phyloP scores from a whole-genome alignment of 2,888 invertebrate species.

The Mimumesa dahlbomi region DNA sequence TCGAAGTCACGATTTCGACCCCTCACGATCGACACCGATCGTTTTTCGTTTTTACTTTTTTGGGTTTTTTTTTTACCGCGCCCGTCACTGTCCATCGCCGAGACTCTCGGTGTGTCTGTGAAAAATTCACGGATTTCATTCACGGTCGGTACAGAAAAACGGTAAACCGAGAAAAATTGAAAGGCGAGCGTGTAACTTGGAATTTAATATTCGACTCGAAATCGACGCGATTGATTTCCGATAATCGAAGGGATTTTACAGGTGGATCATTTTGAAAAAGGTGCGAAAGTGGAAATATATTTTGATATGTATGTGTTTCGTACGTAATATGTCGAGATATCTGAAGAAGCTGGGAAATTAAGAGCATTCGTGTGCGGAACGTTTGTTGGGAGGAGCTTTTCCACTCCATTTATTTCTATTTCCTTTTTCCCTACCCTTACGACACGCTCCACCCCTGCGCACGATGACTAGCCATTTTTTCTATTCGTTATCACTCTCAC shows the following conservation, averaged over 20 bases:
- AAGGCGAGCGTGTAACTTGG: too few species aligned
- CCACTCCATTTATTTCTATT: slow-evolving; percentile 58
- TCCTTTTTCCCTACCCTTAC: slow-evolving; percentile 23
- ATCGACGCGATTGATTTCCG: too few species aligned
- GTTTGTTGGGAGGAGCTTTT: slow-evolving; percentile 23
- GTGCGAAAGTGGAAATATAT: too few species aligned
- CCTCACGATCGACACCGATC: slow-evolving; percentile 10
- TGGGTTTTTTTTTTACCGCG: not conserved
- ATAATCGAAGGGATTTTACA: too few species aligned
- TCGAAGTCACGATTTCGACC: slow-evolving; percentile 53
- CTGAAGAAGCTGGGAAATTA: slow-evolving; percentile 4
- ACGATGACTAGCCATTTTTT: slow-evolving; percentile 34
- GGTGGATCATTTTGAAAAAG: too few species aligned
- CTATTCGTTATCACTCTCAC: slow-evolving; percentile 1
- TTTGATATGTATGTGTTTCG: too few species aligned
- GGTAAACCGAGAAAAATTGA: too few species aligned
- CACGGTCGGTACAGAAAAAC: too few species aligned
- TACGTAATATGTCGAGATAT: not conserved
- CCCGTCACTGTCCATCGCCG: too few species aligned
- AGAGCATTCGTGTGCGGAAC: slow-evolving; percentile 9
- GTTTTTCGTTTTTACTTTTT: slow-evolving; percentile 1
- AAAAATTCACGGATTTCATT: too few species aligned
- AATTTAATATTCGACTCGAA: too few species aligned
- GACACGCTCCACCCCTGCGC: slow-evolving; percentile 11
- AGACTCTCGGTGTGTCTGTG: too few species aligned